These are phyloP conservation scores for Eristalis pertinax DNA, from an alignment of 2,888 invertebrate genomes.

Conservation along the genomic window DNA sequence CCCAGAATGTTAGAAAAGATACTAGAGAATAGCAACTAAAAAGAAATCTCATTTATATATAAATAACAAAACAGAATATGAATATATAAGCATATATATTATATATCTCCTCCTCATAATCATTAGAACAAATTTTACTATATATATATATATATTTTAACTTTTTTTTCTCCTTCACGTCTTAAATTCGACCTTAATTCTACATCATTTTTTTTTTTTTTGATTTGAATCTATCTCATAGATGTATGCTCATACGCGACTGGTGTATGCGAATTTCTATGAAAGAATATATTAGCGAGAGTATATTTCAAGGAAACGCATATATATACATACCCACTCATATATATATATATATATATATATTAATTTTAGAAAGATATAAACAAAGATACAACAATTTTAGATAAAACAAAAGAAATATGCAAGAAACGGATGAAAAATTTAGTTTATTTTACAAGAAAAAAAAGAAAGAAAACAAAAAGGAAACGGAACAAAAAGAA, in stretches of 20 bases:
- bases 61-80: slow-evolving; percentile 40
- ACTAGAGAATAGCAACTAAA: slow-evolving; percentile 53
- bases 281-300: slow-evolving; percentile 24
- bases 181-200: slow-evolving; percentile 1
- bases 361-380: slow-evolving; percentile 43
- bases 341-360: slow-evolving; percentile 9
- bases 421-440: neutral
- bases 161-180: slow-evolving; percentile 20
- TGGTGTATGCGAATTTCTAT: neutral
- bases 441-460: slow-evolving; percentile 22
- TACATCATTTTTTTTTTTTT: neutral
- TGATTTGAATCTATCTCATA: neutral
- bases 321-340: too few relatives aligned
- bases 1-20: slow-evolving; percentile 10
- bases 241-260: neutral
- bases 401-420: slow-evolving; percentile 46
- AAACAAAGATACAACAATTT: slow-evolving; percentile 64
- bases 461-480: neutral
- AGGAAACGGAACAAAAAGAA: slow-evolving; percentile 12
- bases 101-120: slow-evolving; percentile 68
- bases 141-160: slow-evolving; percentile 57
- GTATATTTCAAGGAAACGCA: slow-evolving; percentile 28
- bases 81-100: slow-evolving; percentile 50
- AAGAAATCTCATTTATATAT: slow-evolving; percentile 62
- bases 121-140: slow-evolving; percentile 71